Conservation (phyloP, 2,797 vertebrate genomes). For the Tapera naevia region DNA sequence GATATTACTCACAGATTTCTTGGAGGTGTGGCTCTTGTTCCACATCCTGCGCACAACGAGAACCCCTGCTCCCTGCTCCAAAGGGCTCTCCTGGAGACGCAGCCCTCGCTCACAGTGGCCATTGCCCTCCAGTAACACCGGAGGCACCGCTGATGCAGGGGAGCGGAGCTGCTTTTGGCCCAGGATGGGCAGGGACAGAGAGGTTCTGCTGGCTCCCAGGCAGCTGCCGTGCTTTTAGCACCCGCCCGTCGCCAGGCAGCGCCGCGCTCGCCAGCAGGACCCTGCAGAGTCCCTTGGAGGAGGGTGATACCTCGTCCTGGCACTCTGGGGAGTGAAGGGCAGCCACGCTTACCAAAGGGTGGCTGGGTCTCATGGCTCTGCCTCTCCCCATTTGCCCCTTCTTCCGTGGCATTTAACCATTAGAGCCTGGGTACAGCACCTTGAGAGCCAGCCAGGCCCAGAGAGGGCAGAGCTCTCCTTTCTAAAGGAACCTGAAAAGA, state of each 20-base stretch:
- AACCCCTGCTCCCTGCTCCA: neutral
- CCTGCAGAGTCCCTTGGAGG: neutral
- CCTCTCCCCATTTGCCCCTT: neutral
- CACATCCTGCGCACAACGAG: neutral
- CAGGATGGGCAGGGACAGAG: neutral
- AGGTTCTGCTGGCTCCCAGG: neutral
- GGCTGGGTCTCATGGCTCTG: neutral
- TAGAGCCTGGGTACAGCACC: neutral
- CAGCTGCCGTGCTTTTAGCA: neutral
- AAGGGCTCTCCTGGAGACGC: neutral
- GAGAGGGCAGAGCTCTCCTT: neutral
- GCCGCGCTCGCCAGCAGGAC: neutral
- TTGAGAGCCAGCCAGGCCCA: neutral
- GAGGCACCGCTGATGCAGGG: fast-evolving
- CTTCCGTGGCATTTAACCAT: neutral
- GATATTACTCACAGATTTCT: fast-evolving
- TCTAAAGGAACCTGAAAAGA: neutral
- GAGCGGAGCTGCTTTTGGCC: neutral
- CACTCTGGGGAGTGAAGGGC: neutral
- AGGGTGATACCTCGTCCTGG: neutral
- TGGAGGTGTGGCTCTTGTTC: constrained; percentile 29
- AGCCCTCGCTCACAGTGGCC: neutral
- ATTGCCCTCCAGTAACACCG: neutral
- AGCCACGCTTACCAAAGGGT: neutral
- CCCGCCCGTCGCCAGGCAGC: fast-evolving